A percentile compares a stretch with the other conserved stretches of the same genome.
These are phyloP conservation scores for Euthynnus affinis DNA, from an alignment of 2,797 vertebrate genomes.

Conservation along the genomic window DNA sequence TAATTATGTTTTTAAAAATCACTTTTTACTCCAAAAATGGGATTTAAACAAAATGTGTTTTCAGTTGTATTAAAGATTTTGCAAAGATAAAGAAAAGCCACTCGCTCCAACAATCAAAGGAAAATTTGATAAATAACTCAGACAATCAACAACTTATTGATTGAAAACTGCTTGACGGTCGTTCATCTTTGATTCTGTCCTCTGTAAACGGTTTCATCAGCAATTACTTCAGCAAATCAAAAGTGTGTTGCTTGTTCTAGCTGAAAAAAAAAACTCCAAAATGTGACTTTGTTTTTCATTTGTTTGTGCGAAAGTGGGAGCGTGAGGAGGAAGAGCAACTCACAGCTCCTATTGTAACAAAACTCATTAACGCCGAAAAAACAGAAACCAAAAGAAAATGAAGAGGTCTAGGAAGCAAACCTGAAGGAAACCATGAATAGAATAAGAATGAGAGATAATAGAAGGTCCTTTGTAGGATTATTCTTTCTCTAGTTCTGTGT, in stretches of 20 bases:
- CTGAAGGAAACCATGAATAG: neutral
- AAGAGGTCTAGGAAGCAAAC: neutral
- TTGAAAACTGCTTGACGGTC: no score
- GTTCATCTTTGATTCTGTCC: no score
- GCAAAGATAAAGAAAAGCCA: no score
- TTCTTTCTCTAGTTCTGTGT: neutral
- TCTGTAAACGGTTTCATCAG: no score
- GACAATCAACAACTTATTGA: no score
- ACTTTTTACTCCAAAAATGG: no score
- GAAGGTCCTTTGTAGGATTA: neutral
- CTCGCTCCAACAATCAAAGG: no score
- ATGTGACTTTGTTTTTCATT: neutral
- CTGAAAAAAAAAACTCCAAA: slow-evolving; percentile 7
- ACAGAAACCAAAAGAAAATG: neutral
- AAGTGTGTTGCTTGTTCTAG: neutral
- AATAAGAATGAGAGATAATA: neutral
- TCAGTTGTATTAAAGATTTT: no score
- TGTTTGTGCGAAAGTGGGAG: neutral
- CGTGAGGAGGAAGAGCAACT: neutral
- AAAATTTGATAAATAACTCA: no score
- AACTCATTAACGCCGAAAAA: slow-evolving; percentile 21
- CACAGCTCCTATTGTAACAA: neutral
- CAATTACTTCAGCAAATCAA: no score
- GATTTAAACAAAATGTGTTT: no score
- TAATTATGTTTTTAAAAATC: no score